Base-by-base conservation (phyloP, 2,797 vertebrate species). In the Lepus townsendii region DNA sequence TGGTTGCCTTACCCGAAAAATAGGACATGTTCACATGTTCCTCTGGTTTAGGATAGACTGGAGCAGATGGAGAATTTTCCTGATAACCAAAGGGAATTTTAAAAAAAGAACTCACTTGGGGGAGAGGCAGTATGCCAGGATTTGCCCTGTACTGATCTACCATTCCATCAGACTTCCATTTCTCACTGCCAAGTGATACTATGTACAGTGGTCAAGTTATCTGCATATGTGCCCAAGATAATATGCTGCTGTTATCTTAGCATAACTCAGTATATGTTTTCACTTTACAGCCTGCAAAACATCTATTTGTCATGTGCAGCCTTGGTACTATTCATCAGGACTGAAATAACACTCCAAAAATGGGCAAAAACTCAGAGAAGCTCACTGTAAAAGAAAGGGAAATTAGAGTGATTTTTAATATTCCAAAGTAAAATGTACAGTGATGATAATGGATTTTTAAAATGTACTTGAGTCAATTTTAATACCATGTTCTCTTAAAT, bases 61-160 rank as follows among this genome's bases (percentile, higher is more conserved):
- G 4, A 75, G 9, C 47, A 10, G 14, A 88, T 12, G 26, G 50
- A 86, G 5, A 84, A 79, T 7, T 54, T 47, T 96, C 80, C 30
- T 60, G 30, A 62, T 91, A 77, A n/a, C 63, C 86, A 86, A 92
- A 77, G 24, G 88, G n/a, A 77, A 95, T 90, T 91, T 69, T 87
- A 72, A 60, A 83, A 66, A 47, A 27, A 16, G 84, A 72, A 32
- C 38, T 71, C 3, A 24, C 16, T 0, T 50, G 42, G 3, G 35
- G 27, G 72, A 90, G 20, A 9, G 6, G 54, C 38, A 54, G 4
- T 4, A 12, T 10, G 50, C 86, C 78, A 62, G 24, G 47, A 54
- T 94, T 94, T 96, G 30, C 50, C 94, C 75, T 63, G 22, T 38
- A 47, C 63, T 30, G 12, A 83, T 32, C 32, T 73, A 38, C 19